Evolutionary conservation across 2,888 invertebrate species (phyloP).

Genomic region (Plebejus melissa): DNA sequence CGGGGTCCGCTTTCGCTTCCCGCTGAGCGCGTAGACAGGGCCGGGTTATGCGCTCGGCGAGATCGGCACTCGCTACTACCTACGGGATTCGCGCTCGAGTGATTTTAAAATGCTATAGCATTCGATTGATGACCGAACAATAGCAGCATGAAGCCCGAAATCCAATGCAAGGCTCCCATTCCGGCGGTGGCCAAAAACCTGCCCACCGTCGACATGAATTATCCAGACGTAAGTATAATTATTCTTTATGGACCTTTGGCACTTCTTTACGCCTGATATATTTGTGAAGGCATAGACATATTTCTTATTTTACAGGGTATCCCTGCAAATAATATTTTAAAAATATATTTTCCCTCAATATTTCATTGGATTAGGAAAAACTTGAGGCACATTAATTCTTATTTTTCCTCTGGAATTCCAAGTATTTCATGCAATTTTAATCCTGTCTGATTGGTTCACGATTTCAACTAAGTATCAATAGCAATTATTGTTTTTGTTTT

Average conservation of each 20-base stretch:
- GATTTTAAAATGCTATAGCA: slow-evolving; percentile 47
- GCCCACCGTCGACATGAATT: slow-evolving; percentile 57
- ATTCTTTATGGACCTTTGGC: background rate
- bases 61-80: slow-evolving; percentile 45
- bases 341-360: too few relatives aligned
- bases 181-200: slow-evolving; percentile 54
- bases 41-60: slow-evolving; percentile 51
- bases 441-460: background rate
- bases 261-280: background rate
- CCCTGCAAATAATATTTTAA: too few relatives aligned
- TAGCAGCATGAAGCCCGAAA: slow-evolving; percentile 48
- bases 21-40: slow-evolving; percentile 31
- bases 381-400: background rate
- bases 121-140: slow-evolving; percentile 41
- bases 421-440: too few relatives aligned
- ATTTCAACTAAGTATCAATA: background rate
- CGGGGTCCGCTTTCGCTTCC: slow-evolving; percentile 16
- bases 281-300: too few relatives aligned
- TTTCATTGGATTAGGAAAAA: too few relatives aligned
- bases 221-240: slow-evolving; percentile 59
- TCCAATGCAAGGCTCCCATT: slow-evolving; percentile 48
- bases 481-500: background rate
- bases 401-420: background rate
- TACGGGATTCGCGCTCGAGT: slow-evolving; percentile 47
- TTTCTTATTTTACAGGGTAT: too few relatives aligned